A percentile compares a stretch with the other conserved stretches of the same genome.
These are phyloP conservation scores for Rhinatrema bivittatum DNA, from an alignment of 2,797 vertebrate species.

Conservation along the genomic window DNA sequence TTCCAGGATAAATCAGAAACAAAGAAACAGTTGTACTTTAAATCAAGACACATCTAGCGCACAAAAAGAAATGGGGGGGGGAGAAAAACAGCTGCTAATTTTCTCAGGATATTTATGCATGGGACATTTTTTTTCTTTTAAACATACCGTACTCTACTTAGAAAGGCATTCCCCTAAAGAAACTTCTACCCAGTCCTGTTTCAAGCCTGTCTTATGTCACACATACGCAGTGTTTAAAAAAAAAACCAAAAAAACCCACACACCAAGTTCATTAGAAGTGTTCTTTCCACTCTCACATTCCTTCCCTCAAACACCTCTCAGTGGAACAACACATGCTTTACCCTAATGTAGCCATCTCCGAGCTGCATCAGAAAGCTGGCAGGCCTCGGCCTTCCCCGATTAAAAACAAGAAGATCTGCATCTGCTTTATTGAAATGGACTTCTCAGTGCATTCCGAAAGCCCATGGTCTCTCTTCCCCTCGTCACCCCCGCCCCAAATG, in stretches of 20 bases:
- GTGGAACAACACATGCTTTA: conserved; percentile 46
- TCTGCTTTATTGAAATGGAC: not conserved
- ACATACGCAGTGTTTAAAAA: not conserved
- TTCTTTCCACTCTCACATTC: conserved; percentile 16
- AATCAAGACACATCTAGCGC: too few relatives aligned
- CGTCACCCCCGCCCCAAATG: too few relatives aligned
- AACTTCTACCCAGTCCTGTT: conserved; percentile 8
- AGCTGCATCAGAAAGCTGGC: conserved; percentile 6
- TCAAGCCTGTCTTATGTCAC: conserved; percentile 41
- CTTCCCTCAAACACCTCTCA: conserved; percentile 29
- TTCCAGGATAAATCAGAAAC: too few relatives aligned
- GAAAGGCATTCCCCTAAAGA: conserved; percentile 22
- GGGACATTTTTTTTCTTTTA: too few relatives aligned
- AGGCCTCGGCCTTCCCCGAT: not conserved
- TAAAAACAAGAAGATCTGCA: too few relatives aligned
- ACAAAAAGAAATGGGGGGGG: too few relatives aligned
- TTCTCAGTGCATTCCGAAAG: not conserved
- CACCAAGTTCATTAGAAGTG: conserved; percentile 6
- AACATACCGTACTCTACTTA: conserved; percentile 31
- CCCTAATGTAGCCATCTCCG: conserved; percentile 58
- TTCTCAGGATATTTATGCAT: too few relatives aligned
- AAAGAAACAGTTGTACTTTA: too few relatives aligned
- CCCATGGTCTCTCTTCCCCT: too few relatives aligned
- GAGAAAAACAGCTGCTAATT: too few relatives aligned
- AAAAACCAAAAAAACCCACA: too few relatives aligned